Conservation (phyloP, 2,113 vertebrate genomes). For the Empidonax traillii region DNA sequence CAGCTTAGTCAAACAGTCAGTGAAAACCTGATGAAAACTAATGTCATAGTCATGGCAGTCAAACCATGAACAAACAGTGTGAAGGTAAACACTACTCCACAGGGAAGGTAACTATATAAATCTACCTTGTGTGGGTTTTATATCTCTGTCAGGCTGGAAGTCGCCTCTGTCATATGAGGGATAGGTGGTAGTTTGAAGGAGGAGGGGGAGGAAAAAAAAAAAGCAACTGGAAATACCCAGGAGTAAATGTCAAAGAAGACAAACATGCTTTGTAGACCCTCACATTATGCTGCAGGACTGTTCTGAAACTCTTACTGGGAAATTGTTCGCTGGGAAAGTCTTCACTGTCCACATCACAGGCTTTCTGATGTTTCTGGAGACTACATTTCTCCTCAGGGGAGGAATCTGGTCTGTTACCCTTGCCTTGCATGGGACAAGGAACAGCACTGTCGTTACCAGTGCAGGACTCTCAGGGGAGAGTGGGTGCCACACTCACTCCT, state of each 20-base stretch:
- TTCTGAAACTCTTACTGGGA: neutral
- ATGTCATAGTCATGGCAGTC: neutral
- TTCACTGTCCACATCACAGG: neutral
- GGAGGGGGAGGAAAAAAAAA: neutral
- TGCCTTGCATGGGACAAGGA: neutral
- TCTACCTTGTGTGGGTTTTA: neutral
- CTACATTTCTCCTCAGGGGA: neutral
- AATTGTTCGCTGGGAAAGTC: neutral
- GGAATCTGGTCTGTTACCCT: neutral
- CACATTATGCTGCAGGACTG: fast-evolving
- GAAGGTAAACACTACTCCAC: neutral
- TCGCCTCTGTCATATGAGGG: neutral
- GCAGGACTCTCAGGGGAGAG: neutral
- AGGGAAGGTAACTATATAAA: neutral
- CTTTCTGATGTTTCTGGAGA: neutral
- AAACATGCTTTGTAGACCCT: neutral
- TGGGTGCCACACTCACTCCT: neutral
- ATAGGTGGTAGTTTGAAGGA: neutral
- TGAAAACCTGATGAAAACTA: constrained; percentile 19
- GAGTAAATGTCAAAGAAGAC: neutral
- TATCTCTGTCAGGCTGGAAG: neutral
- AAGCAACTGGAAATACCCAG: neutral
- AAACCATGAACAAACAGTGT: neutral
- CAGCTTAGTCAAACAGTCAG: neutral
- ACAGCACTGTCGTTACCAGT: neutral